Base-by-base conservation (phyloP, 2,113 vertebrate genomes). In the Syngnathus typhle region DNA sequence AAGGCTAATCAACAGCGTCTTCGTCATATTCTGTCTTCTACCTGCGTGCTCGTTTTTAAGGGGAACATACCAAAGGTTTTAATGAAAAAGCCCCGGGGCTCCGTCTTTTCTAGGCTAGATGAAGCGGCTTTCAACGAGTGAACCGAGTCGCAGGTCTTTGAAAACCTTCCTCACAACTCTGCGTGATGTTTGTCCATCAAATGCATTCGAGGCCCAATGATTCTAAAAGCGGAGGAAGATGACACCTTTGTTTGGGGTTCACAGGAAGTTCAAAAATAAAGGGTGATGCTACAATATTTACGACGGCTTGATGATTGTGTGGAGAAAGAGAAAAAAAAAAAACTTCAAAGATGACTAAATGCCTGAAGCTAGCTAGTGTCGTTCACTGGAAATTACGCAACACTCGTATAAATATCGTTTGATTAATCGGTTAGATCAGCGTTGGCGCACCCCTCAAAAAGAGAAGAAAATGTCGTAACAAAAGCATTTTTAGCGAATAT, bases 161-260 rank as follows among this genome's bases (percentile, higher is more conserved):
- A 87, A 86, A 32, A 86, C 84, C 84, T 90, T 60, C 80, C 74
- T 89, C 87, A 76, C 84, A 91, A 86, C 75, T 88, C 85, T 85
- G 79, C 90, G 87, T 89, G 86, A 82, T 68, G 73, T 87, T 79
- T 76, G 79, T 87, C 77, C 82, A 77, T 90, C 82, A 88, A 77
- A 73, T 75, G 72, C 4, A 39, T 73, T 52, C 21, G 7, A 7
- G 18, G 60, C 43, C 61, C 72, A 18, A 27, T n/a, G 23, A 63
- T 37, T 52, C 13, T 32, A 61, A 21, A 5, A 7, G 43, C 12
- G 15, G 56, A 32, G 43, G 49, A 47, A 64, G n/a, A 16, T 11
- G 64, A 43, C 16, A 61, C 60, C 55, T 67, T 23, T 62, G 64
- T 59, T 44, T 44, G 21, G 27, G 32, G 71, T 71, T 76, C 74